These are phyloP conservation scores for Lithophane semibrunnea DNA, from an alignment of 2,888 invertebrate genomes.

Conservation along the genomic window DNA sequence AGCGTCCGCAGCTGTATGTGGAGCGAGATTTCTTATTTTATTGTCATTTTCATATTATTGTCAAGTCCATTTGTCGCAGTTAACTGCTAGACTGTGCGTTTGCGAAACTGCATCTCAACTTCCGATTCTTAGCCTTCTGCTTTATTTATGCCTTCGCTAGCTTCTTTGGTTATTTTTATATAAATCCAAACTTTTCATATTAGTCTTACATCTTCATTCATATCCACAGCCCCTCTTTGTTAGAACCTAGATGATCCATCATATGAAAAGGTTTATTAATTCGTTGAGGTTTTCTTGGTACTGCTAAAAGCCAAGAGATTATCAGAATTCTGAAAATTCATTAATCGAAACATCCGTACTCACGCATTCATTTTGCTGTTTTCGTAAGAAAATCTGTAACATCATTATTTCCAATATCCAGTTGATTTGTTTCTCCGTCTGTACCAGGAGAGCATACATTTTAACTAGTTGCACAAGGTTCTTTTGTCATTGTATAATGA, in stretches of 20 bases:
- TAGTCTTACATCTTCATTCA: background rate
- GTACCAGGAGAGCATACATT: conserved; percentile 82
- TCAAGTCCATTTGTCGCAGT: too few species aligned
- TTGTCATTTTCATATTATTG: too few species aligned
- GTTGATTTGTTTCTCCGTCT: conserved; percentile 63
- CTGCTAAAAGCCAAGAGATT: background rate
- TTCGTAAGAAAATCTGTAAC: conserved; percentile 5
- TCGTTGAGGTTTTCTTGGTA: too few species aligned
- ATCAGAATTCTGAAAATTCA: too few species aligned
- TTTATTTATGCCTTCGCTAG: accelerated
- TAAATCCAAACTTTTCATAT: background rate
- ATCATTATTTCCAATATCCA: conserved; percentile 31
- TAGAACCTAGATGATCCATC: background rate
- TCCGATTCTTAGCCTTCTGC: background rate
- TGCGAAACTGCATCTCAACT: background rate
- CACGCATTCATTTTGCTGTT: background rate
- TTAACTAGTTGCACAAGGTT: conserved; percentile 88
- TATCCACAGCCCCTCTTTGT: background rate
- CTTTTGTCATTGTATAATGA: conserved; percentile 90
- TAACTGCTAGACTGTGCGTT: background rate
- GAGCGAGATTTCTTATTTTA: conserved; percentile 59
- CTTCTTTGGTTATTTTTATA: background rate
- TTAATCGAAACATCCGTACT: too few species aligned
- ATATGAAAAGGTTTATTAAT: background rate
- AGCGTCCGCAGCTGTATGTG: conserved; percentile 79